phyloP scores from a whole-genome alignment of 2,888 invertebrate species.

The Ectemnius lituratus region DNA sequence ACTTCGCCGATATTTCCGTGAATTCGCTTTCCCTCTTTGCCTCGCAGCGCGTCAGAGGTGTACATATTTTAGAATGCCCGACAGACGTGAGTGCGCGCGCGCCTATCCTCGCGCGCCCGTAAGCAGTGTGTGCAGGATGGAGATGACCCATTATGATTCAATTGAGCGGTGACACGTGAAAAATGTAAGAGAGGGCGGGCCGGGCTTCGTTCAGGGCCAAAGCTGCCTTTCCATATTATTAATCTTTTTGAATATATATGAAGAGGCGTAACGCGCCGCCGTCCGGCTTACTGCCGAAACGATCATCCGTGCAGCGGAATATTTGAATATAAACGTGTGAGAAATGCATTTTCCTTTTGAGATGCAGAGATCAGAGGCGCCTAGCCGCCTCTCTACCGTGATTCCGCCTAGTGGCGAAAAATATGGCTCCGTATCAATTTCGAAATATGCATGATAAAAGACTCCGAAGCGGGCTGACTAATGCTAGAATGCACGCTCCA shows the following conservation, averaged over 20 bases:
- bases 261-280: not conserved
- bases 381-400: not conserved
- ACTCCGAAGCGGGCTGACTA: not conserved
- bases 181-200: constrained; percentile 1
- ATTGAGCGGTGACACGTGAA: not conserved
- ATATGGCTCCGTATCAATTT: not conserved
- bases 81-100: constrained; percentile 3
- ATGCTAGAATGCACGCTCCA: too few relatives aligned
- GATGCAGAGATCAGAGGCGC: constrained; percentile 8
- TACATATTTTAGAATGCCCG: too few relatives aligned
- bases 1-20: constrained; percentile 19
- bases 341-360: constrained; percentile 6
- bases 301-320: constrained; percentile 1
- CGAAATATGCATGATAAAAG: not conserved
- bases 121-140: too few relatives aligned
- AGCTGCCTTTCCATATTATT: constrained; percentile 9
- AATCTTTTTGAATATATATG: constrained; percentile 10
- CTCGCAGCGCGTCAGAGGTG: not conserved
- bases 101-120: not conserved
- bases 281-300: constrained; percentile 1
- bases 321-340: constrained; percentile 5
- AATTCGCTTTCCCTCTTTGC: not conserved
- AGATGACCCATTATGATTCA: too few relatives aligned
- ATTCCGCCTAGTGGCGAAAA: not conserved
- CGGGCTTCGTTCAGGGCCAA: not conserved